Percentiles rank a stretch among this genome's conserved stretches.
phyloP scores from a whole-genome alignment of 2,888 invertebrate species.

The Trichogramma dendrolimi region DNA sequence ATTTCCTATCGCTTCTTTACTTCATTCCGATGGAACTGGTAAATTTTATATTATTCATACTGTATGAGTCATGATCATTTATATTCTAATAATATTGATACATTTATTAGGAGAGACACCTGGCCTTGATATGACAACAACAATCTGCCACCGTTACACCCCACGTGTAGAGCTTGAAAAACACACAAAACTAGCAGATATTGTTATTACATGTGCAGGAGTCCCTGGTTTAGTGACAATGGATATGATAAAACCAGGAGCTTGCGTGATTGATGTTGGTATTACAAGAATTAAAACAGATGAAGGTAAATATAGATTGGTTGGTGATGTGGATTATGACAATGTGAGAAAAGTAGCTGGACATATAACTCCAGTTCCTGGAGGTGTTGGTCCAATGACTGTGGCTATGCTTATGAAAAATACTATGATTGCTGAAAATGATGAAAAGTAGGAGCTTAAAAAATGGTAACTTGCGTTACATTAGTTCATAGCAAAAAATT shows the following conservation, averaged over 20 bases:
- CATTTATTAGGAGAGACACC: slow-evolving; percentile 48
- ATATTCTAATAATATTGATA: slow-evolving; percentile 3
- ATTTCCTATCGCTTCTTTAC: slow-evolving; percentile 79
- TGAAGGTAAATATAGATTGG: slow-evolving; percentile 67
- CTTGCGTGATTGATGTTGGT: slow-evolving; percentile 85
- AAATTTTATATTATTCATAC: slow-evolving; percentile 46
- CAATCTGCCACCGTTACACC: slow-evolving; percentile 84
- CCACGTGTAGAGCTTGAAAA: slow-evolving; percentile 70
- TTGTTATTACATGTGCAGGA: slow-evolving; percentile 71
- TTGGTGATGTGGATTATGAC: slow-evolving; percentile 87
- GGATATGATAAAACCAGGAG: slow-evolving; percentile 85
- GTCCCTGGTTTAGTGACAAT: slow-evolving; percentile 71
- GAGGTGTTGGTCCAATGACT: slow-evolving; percentile 92
- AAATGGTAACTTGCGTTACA: background rate
- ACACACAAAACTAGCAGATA: slow-evolving; percentile 71
- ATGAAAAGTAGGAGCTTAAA: slow-evolving; percentile 29
- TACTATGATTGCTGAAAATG: slow-evolving; percentile 69
- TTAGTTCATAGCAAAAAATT: background rate
- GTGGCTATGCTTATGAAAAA: slow-evolving; percentile 91
- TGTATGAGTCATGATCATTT: background rate
- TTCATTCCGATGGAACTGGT: slow-evolving; percentile 75
- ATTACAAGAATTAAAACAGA: slow-evolving; percentile 68
- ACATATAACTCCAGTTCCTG: slow-evolving; percentile 83
- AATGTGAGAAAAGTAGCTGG: slow-evolving; percentile 78
- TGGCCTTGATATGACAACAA: slow-evolving; percentile 82